phyloP scores from a whole-genome alignment of 2,113 vertebrate species.

The Emydura subglobosa region DNA sequence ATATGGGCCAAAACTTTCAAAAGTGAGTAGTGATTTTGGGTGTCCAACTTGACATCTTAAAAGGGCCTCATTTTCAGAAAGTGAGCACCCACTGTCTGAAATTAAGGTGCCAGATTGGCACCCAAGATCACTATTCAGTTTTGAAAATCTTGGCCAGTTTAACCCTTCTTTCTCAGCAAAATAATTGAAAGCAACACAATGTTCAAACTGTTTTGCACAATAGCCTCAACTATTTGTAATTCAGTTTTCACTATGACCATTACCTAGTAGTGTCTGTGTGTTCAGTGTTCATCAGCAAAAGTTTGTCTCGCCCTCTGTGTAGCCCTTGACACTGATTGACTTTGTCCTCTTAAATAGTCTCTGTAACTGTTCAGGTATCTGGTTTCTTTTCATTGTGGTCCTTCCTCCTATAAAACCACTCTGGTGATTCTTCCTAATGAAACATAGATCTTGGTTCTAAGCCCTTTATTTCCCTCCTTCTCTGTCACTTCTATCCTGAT shows the following conservation, averaged over 20 bases:
- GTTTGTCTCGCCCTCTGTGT: not conserved
- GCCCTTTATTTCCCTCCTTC: not conserved
- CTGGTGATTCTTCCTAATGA: not conserved
- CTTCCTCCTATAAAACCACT: not conserved
- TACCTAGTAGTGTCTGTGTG: not conserved
- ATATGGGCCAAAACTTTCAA: not conserved
- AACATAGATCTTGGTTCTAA: not conserved
- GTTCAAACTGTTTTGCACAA: not conserved
- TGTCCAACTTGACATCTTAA: accelerated
- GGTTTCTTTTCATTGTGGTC: not conserved
- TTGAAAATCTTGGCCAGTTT: not conserved
- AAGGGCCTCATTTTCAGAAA: not conserved
- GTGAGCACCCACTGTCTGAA: not conserved
- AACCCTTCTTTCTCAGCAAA: not conserved
- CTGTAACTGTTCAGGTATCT: not conserved
- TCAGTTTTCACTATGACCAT: not conserved
- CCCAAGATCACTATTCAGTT: not conserved
- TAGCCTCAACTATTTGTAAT: not conserved
- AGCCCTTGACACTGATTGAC: not conserved
- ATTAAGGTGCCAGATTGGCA: not conserved
- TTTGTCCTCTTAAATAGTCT: not conserved
- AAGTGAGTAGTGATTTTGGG: not conserved
- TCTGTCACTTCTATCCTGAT: not conserved
- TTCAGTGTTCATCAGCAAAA: not conserved
- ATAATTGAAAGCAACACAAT: not conserved